A percentile compares a stretch with the other conserved stretches of the same genome.
These are phyloP conservation scores for Oryzias dopingdopingensis DNA, from an alignment of 2,797 vertebrate genomes.

Conservation along the genomic window DNA sequence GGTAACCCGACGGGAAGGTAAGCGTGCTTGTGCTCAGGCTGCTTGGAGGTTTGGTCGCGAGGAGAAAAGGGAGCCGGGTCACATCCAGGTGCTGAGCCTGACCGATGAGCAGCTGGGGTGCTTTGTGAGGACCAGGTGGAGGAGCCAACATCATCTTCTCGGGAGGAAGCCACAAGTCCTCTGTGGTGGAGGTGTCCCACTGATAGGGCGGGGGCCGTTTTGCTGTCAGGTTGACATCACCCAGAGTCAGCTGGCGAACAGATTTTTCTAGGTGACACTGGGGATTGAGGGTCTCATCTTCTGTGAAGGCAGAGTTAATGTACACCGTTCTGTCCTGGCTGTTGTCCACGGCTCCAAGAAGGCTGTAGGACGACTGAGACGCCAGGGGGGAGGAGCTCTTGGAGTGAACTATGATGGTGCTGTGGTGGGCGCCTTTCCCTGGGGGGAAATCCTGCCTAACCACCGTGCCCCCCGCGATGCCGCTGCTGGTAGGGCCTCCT, in stretches of 20 bases:
- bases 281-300: slow-evolving; percentile 92
- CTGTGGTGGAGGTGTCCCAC: slow-evolving; percentile 89
- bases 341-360: slow-evolving; percentile 84
- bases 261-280: slow-evolving; percentile 83
- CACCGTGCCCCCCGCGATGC: slow-evolving; percentile 79
- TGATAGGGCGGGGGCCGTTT: slow-evolving; percentile 96
- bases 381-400: slow-evolving; percentile 85
- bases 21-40: slow-evolving; percentile 84
- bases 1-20: slow-evolving; percentile 87
- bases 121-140: slow-evolving; percentile 85
- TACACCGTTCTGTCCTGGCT: slow-evolving; percentile 91
- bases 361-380: slow-evolving; percentile 94
- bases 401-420: slow-evolving; percentile 89
- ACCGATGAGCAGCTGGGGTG: slow-evolving; percentile 85
- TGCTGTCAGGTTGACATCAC: slow-evolving; percentile 71
- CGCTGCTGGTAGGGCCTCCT: slow-evolving; percentile 71
- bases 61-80: slow-evolving; percentile 87
- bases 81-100: slow-evolving; percentile 92
- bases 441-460: slow-evolving; percentile 84
- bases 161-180: slow-evolving; percentile 96
- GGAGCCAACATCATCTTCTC: slow-evolving; percentile 85
- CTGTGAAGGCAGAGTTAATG: slow-evolving; percentile 95
- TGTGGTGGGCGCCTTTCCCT: slow-evolving; percentile 83
- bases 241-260: slow-evolving; percentile 75
- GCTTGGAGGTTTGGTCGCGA: slow-evolving; percentile 87